Conservation (phyloP, 2,888 invertebrate genomes). For the Caenorhabditis auriculariae region DNA sequence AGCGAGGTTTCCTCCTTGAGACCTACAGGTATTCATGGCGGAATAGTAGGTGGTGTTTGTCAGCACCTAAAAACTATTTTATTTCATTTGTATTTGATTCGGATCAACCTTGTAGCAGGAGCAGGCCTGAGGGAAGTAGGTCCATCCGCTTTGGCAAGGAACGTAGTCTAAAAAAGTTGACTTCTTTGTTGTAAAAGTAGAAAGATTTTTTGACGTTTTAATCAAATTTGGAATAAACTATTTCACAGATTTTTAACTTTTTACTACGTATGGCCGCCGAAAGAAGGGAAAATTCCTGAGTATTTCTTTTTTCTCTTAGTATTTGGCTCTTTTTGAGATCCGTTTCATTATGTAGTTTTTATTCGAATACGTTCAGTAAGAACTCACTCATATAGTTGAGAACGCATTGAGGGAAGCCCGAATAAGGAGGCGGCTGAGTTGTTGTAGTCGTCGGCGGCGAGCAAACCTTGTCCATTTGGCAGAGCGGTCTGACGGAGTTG, state of each 20-base stretch:
- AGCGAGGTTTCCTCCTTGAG: constrained; percentile 19
- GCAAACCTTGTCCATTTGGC: constrained; percentile 19
- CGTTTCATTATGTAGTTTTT: too few relatives aligned
- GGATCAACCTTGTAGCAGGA: constrained; percentile 16
- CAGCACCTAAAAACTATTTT: constrained; percentile 10
- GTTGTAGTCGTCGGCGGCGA: constrained; percentile 3
- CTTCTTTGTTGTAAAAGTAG: too few relatives aligned
- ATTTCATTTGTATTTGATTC: too few relatives aligned
- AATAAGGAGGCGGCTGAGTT: neutral
- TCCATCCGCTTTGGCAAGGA: constrained; percentile 26
- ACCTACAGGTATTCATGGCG: constrained; percentile 25
- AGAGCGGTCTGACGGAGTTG: constrained; percentile 21
- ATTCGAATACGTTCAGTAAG: neutral
- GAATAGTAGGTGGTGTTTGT: constrained; percentile 23
- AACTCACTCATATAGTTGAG: constrained; percentile 28
- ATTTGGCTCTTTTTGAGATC: too few relatives aligned
- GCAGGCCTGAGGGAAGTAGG: constrained; percentile 28
- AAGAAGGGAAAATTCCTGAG: too few relatives aligned
- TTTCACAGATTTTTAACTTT: too few relatives aligned
- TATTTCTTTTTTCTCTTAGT: too few relatives aligned
- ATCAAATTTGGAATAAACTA: too few relatives aligned
- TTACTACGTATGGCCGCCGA: too few relatives aligned
- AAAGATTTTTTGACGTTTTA: neutral
- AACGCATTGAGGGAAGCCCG: constrained; percentile 20
- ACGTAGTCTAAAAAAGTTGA: constrained; percentile 24